Conservation (phyloP, 2,888 invertebrate species). For the Drosophila acutilabella region DNA sequence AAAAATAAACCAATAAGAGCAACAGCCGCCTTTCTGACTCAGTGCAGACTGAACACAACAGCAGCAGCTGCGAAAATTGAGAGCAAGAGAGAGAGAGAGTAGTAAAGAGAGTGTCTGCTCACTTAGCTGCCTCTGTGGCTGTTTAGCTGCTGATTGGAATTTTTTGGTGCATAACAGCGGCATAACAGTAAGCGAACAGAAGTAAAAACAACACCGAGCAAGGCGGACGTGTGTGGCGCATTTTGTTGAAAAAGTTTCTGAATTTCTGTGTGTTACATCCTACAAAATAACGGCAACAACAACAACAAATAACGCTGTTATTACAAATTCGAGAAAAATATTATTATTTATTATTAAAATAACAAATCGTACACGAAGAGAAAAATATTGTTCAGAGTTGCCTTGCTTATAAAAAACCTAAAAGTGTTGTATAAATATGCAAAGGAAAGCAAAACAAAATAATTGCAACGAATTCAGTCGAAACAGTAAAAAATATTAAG, state of each 20-base stretch:
- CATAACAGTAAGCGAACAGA: conserved; percentile 57
- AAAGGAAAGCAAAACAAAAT: conserved; percentile 12
- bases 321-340: conserved; percentile 14
- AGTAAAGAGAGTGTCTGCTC: conserved; percentile 17
- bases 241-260: conserved; percentile 47
- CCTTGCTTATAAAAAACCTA: conserved; percentile 37
- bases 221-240: conserved; percentile 64
- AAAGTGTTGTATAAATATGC: conserved; percentile 39
- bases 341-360: conserved; percentile 2
- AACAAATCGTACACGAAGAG: conserved; percentile 25
- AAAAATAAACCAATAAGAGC: conserved; percentile 63
- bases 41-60: conserved; percentile 22
- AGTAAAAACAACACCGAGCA: conserved; percentile 65
- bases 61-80: conserved; percentile 8
- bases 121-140: conserved; percentile 25
- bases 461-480: not conserved
- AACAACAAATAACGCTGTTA: conserved; percentile 31
- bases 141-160: conserved; percentile 54
- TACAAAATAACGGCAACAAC: conserved; percentile 26
- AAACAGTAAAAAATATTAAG: conserved; percentile 28
- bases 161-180: conserved; percentile 61
- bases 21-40: conserved; percentile 35
- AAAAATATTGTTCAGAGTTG: conserved; percentile 49
- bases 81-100: conserved; percentile 23
- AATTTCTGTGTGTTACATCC: conserved; percentile 55